These are phyloP conservation scores for Hydrotaea diabolus DNA, from an alignment of 2,888 invertebrate genomes.

Conservation along the genomic window DNA sequence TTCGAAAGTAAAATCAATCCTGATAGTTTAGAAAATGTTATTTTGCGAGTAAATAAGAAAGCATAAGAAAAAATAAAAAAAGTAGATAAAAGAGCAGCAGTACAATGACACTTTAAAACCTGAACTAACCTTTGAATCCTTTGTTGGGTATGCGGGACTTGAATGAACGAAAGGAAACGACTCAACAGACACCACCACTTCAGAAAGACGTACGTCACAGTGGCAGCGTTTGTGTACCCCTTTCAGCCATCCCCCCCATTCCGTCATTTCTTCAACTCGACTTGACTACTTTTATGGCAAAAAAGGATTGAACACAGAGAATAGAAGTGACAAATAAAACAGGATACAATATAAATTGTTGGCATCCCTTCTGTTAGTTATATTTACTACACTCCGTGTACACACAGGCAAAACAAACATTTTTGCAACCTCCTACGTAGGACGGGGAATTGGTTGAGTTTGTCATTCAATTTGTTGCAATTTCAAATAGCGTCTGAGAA, in stretches of 20 bases:
- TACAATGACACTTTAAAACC: no score
- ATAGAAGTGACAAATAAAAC: slow-evolving; percentile 7
- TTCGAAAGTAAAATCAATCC: no score
- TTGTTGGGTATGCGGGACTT: neutral
- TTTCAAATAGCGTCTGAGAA: neutral
- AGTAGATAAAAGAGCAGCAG: no score
- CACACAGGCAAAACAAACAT: slow-evolving; percentile 4
- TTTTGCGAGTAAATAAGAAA: no score
- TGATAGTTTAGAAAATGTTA: no score
- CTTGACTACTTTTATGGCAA: slow-evolving; percentile 10
- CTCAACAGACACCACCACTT: slow-evolving; percentile 40
- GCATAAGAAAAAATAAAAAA: no score
- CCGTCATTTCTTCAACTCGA: neutral
- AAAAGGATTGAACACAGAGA: neutral
- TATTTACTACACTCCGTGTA: neutral
- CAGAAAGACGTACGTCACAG: slow-evolving; percentile 47
- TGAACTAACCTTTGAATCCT: neutral
- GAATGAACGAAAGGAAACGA: neutral
- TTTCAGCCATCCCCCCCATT: neutral
- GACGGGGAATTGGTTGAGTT: neutral
- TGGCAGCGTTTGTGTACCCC: neutral
- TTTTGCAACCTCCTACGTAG: neutral
- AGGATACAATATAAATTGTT: slow-evolving; percentile 54
- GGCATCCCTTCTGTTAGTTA: slow-evolving; percentile 28
- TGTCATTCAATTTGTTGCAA: neutral